phyloP scores from a whole-genome alignment of 2,888 invertebrate species.

The Drosophila austrosaltans region DNA sequence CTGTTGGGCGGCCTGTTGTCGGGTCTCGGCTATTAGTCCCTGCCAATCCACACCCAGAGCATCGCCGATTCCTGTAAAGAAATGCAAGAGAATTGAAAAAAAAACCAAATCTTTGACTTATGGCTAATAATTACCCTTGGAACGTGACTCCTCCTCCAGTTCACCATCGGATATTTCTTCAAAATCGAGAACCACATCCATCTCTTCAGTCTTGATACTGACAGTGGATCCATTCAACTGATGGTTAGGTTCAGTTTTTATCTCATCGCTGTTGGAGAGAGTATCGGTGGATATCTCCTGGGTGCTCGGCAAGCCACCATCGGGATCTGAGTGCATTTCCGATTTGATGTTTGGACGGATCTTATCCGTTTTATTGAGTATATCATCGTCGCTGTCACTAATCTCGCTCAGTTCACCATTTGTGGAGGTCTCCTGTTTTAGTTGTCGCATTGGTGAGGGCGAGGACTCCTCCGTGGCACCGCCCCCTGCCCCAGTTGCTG shows the following conservation, averaged over 20 bases:
- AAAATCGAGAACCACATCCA: constrained; percentile 87
- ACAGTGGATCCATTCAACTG: constrained; percentile 15
- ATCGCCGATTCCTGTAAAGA: constrained; percentile 87
- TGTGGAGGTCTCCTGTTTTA: constrained; percentile 69
- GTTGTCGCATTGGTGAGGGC: constrained; percentile 10
- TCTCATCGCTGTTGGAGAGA: constrained; percentile 45
- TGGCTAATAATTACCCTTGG: constrained; percentile 82
- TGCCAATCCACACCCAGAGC: constrained; percentile 98
- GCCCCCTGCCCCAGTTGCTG: constrained; percentile 10
- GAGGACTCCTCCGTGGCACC: constrained; percentile 3
- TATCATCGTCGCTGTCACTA: constrained; percentile 94
- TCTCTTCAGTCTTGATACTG: constrained; percentile 64
- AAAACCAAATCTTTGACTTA: neutral
- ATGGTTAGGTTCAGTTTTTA: constrained; percentile 16
- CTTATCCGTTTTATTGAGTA: constrained; percentile 90
- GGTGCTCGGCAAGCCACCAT: constrained; percentile 9
- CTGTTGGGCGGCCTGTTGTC: constrained; percentile 72
- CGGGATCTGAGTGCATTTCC: neutral
- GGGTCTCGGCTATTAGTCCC: constrained; percentile 92
- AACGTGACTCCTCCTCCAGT: constrained; percentile 92
- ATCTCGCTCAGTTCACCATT: constrained; percentile 90
- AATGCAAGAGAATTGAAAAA: constrained; percentile 13
- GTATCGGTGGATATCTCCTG: constrained; percentile 48
- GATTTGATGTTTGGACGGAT: constrained; percentile 43
- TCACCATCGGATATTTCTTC: constrained; percentile 96